A percentile compares a stretch with the other conserved stretches of the same genome.
Conservation (phyloP, 2,797 vertebrate genomes). For the Ibycter americanus region DNA sequence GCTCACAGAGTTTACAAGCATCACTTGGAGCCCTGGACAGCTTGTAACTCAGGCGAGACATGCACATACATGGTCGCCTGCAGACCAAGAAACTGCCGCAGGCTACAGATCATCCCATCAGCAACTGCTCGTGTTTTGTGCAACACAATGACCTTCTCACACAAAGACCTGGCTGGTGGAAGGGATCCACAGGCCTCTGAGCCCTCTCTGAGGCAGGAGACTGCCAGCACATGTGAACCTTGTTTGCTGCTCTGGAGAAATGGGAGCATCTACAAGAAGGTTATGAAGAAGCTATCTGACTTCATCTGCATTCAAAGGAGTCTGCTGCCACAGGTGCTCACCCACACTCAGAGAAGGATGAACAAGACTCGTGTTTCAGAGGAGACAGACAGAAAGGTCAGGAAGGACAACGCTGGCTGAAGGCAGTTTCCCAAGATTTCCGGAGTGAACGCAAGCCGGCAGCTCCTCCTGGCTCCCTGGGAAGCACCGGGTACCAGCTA, state of each 20-base stretch:
- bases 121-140: background rate
- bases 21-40: background rate
- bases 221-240: background rate
- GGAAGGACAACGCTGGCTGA: background rate
- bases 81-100: background rate
- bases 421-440: background rate
- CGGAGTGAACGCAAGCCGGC: fast-evolving
- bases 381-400: background rate
- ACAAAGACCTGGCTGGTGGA: background rate
- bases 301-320: background rate
- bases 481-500: background rate
- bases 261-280: background rate
- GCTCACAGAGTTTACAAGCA: background rate
- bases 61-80: fast-evolving
- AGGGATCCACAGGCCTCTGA: background rate
- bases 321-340: background rate
- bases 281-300: background rate
- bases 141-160: background rate
- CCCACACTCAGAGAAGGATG: background rate
- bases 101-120: background rate
- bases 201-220: background rate
- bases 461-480: background rate
- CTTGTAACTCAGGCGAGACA: background rate
- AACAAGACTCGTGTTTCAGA: background rate
- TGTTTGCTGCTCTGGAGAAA: background rate